A percentile compares a stretch with the other conserved stretches of the same genome.
Conservation (phyloP, 2,113 vertebrate species). For the Colistium nudipinnis region DNA sequence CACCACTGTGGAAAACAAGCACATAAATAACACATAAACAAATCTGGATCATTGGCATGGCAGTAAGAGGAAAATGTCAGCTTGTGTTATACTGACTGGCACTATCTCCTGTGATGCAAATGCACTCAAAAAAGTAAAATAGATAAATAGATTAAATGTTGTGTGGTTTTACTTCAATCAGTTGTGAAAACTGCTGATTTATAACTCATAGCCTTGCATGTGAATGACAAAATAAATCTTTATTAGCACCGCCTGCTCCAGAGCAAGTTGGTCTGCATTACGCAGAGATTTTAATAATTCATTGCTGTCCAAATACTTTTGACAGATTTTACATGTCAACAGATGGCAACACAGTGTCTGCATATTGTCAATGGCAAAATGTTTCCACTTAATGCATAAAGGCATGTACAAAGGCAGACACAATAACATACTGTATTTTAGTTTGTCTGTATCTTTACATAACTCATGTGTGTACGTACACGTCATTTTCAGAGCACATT, state of each 20-base stretch:
- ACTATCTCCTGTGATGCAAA: conserved; percentile 14
- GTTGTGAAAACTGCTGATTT: background rate
- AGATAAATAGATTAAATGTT: background rate
- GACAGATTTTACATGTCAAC: conserved; percentile 41
- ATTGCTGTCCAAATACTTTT: conserved; percentile 12
- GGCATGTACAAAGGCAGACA: background rate
- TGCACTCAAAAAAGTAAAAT: background rate
- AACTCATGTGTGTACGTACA: background rate
- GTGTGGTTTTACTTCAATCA: background rate
- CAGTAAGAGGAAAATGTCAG: background rate
- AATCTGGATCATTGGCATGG: too few species aligned
- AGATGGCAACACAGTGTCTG: conserved; percentile 43
- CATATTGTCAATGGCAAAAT: too few species aligned
- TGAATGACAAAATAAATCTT: conserved; percentile 14
- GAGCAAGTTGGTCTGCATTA: conserved; percentile 35
- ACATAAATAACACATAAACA: conserved; percentile 9
- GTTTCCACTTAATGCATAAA: background rate
- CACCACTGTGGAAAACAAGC: conserved; percentile 83
- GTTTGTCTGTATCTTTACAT: background rate
- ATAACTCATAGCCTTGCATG: conserved; percentile 1
- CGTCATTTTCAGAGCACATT: background rate
- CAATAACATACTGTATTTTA: background rate
- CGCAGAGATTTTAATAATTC: conserved; percentile 29
- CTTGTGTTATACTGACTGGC: background rate
- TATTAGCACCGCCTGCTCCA: conserved; percentile 17